These are phyloP conservation scores for Onychomys torridus DNA, from an alignment of 2,797 vertebrate species.

Conservation along the genomic window DNA sequence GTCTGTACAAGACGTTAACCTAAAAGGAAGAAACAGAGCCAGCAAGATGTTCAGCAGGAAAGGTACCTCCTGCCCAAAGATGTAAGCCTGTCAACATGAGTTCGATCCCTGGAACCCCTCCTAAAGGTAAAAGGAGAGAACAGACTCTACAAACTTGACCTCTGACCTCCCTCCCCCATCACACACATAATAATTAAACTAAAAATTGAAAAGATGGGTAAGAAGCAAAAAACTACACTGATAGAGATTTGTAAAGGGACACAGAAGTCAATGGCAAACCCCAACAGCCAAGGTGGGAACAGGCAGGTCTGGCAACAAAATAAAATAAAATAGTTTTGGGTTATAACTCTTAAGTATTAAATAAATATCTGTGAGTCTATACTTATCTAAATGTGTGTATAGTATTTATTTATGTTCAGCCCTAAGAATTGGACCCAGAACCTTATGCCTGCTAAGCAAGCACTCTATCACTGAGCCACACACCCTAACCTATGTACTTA, in stretches of 20 bases:
- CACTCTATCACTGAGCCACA: not conserved
- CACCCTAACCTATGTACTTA: not conserved
- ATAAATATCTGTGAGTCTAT: not conserved
- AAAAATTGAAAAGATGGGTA: not conserved
- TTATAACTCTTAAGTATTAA: not conserved
- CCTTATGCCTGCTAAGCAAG: not conserved
- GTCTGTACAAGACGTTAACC: constrained; percentile 1
- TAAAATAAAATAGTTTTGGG: not conserved
- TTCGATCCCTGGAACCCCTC: too few relatives aligned
- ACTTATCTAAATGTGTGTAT: not conserved
- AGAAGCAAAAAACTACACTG: not conserved
- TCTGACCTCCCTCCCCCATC: not conserved
- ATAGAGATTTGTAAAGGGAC: not conserved
- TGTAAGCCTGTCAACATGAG: not conserved
- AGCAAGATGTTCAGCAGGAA: not conserved
- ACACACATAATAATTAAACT: not conserved
- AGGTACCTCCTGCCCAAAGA: not conserved
- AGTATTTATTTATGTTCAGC: not conserved
- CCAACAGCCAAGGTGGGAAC: not conserved
- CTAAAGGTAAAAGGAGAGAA: not conserved
- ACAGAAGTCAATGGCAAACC: not conserved
- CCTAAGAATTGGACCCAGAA: not conserved
- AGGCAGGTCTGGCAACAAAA: not conserved
- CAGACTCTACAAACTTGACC: not conserved
- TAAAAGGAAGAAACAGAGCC: not conserved